These are phyloP conservation scores for Actinostola sp. DNA, from an alignment of 92 coral and sea anemone species.

Conservation along the genomic window DNA sequence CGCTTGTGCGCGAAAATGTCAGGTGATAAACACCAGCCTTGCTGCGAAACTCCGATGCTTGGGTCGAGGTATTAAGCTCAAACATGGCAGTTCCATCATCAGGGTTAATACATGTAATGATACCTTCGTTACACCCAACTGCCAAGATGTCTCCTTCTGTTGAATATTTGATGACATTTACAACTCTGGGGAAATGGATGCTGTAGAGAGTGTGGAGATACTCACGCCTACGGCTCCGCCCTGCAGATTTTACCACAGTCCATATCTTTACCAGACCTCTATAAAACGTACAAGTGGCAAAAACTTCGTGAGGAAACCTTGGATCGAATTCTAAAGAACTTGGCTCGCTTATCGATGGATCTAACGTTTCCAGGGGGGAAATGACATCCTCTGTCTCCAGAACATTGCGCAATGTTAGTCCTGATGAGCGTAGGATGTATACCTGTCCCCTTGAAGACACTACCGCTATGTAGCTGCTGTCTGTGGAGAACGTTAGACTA, in stretches of 20 bases:
- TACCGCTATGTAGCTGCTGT: slow-evolving; percentile 42
- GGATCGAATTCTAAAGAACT: slow-evolving; percentile 60
- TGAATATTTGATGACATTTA: slow-evolving; percentile 61
- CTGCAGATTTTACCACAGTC: slow-evolving; percentile 18
- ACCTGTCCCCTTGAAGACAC: slow-evolving; percentile 55
- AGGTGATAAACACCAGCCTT: slow-evolving; percentile 55
- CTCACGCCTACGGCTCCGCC: background rate
- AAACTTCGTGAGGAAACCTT: slow-evolving; percentile 48
- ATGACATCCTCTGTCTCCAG: slow-evolving; percentile 40
- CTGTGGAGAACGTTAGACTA: slow-evolving; percentile 51
- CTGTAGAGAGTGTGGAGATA: slow-evolving; percentile 11
- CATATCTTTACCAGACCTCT: slow-evolving; percentile 59
- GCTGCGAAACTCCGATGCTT: slow-evolving; percentile 57
- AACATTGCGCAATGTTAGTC: slow-evolving; percentile 29
- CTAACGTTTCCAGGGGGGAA: slow-evolving; percentile 36
- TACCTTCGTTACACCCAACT: slow-evolving; percentile 57
- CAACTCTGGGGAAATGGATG: slow-evolving; percentile 26
- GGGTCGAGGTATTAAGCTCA: slow-evolving; percentile 44
- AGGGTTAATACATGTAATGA: slow-evolving; percentile 47
- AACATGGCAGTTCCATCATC: slow-evolving; percentile 51
- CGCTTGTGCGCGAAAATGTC: slow-evolving; percentile 63
- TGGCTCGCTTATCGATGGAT: slow-evolving; percentile 39
- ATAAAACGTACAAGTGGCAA: slow-evolving; percentile 59
- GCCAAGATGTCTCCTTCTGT: slow-evolving; percentile 59
- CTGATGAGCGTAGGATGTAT: slow-evolving; percentile 35